Base-by-base conservation (phyloP, 2,888 invertebrate species). In the Ditylenchus weischeri region DNA sequence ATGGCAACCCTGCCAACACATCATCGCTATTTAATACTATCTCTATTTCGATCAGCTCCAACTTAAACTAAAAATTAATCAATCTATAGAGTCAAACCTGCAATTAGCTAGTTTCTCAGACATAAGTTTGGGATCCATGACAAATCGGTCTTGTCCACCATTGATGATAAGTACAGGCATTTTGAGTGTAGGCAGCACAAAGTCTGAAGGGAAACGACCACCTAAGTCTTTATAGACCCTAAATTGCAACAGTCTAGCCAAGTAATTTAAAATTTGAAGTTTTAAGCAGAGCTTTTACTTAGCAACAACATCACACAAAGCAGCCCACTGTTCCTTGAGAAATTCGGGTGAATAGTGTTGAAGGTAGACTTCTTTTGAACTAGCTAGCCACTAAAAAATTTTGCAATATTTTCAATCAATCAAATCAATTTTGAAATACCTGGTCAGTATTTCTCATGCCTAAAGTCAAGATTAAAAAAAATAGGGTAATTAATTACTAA, bases 391-490 rank as follows among this genome's bases (percentile, higher is more conserved):
- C 50, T 38, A 38, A 38, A 38, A 38, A 38, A 8, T 38, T 11
- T 8, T 38, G 38, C 38, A 38, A 38, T 6, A 11, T 11, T 38
- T 38, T 38, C 7, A n/a, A n/a, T n/a, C n/a, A n/a, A n/a, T n/a
- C n/a, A n/a, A n/a, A n/a, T n/a, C n/a, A n/a, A n/a, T n/a, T n/a
- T n/a, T n/a, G n/a, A n/a, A n/a, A 38, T 38, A 38, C 38, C 38
- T 80, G 80, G 50, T 80, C 76, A 0, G 80, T 81, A 65, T 81
- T 80, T 0, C 78, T 72, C 81, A 81, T 82, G 36, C 81, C 80
- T 77, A 69, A 64, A 64, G 19, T 8, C 21, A 54, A 6, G n/a
- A n/a, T n/a, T n/a, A n/a, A n/a, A n/a, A n/a, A n/a, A n/a, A n/a
- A n/a, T n/a, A n/a, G n/a, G n/a, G n/a, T n/a, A n/a, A n/a, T n/a